Base-by-base conservation (phyloP, 1,140 invertebrate species). In the Calosoma granatense region DNA sequence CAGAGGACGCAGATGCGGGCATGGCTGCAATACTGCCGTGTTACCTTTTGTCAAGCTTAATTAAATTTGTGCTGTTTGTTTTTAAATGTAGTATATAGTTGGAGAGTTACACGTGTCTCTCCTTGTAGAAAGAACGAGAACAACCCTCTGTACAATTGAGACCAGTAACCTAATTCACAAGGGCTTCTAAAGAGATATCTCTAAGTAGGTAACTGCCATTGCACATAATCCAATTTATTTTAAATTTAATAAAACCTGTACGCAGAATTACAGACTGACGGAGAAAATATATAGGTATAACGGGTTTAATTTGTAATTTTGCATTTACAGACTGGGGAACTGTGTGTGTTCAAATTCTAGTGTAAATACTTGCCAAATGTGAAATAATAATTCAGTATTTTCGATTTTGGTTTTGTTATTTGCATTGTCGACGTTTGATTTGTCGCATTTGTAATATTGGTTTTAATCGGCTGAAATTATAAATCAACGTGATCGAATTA, bases 351-450 rank as follows among this genome's bases (percentile, higher is more conserved):
- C 26, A 36, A 36, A 36, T 36, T 36, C 26, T 6, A 12, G 3
- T 47, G 41, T 47, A 47, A 47, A 47, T 17, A 47, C 4, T 47
- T 47, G 41, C 17, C 17, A 47, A 47, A 17, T 47, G 17, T 17
- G 41, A 47, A 47, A 36, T 47, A 47, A 47, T 47, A 47, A 47
- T 47, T 47, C 41, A 47, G 41, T 11, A 47, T 47, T 36, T 47
- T 47, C 41, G 17, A 17, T 47, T 9, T 17, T 47, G 9, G 41
- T 17, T 12, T 47, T 9, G 41, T 17, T 47, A 47, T 47, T 47
- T 47, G 41, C 41, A 17, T 17, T 6, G 41, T 47, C 17, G 6
- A 17, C 17, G 15, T 12, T 47, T 47, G 41, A 47, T 47, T 17
- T 47, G 17, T 6, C n/a, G 6, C 26, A 36, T 9, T 47, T 47